Percentiles rank a stretch among this genome's conserved stretches.
These are phyloP conservation scores for Macrochelys suwanniensis DNA, from an alignment of 2,797 vertebrate species.

Conservation along the genomic window DNA sequence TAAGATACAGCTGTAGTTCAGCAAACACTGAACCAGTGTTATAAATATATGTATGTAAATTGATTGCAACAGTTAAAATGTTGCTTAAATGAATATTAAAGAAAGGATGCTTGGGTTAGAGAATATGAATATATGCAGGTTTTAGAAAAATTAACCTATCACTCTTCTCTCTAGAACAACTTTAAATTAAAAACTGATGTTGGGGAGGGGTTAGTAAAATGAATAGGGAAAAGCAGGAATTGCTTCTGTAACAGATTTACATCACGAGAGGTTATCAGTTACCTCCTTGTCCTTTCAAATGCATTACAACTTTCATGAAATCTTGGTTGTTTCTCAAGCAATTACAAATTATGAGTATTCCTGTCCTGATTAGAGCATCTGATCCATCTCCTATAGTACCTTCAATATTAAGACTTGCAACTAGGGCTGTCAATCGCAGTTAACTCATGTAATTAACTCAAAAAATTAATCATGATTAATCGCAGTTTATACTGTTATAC, in stretches of 20 bases:
- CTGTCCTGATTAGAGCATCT: fast-evolving
- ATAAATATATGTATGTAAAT: neutral
- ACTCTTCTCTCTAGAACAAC: neutral
- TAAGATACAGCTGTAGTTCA: neutral
- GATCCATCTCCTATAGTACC: neutral
- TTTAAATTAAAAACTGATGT: neutral
- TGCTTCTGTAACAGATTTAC: neutral
- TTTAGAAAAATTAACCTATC: neutral
- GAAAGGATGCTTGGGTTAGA: neutral
- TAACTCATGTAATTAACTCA: no score
- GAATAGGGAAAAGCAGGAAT: neutral
- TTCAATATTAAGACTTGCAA: neutral
- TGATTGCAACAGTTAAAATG: neutral
- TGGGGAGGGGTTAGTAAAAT: neutral
- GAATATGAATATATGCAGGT: neutral
- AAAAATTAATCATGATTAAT: no score
- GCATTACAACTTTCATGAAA: neutral
- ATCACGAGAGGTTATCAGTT: neutral
- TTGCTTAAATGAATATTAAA: neutral
- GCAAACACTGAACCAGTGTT: neutral
- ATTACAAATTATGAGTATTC: neutral
- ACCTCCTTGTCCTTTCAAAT: neutral
- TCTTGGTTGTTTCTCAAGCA: no score
- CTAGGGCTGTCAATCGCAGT: no score
- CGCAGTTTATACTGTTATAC: no score